Percentiles rank a stretch among this genome's conserved stretches.
These are phyloP conservation scores for Chionis minor DNA, from an alignment of 2,113 vertebrate genomes.

Conservation along the genomic window DNA sequence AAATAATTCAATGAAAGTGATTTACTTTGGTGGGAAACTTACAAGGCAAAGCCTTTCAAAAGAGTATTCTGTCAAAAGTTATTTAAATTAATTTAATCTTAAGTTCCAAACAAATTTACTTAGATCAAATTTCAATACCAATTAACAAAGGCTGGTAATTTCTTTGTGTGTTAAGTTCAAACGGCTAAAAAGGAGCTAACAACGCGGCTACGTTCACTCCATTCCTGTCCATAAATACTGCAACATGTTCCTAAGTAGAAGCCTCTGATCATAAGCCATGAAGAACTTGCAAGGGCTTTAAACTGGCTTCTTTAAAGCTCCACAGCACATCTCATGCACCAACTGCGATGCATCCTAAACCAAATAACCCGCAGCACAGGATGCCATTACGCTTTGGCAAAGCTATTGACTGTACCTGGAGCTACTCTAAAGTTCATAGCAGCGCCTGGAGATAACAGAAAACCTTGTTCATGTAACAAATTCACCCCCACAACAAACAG, in stretches of 20 bases:
- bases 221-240: not conserved
- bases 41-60: conserved; percentile 35
- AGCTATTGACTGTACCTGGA: not conserved
- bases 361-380: not conserved
- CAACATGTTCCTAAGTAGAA: not conserved
- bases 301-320: not conserved
- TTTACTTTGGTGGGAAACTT: conserved; percentile 60
- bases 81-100: conserved; percentile 59
- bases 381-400: not conserved
- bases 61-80: conserved; percentile 54
- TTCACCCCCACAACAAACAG: not conserved
- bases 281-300: not conserved
- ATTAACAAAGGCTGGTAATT: conserved; percentile 46
- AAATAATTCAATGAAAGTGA: conserved; percentile 74
- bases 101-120: conserved; percentile 59
- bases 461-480: not conserved
- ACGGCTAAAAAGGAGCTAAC: not conserved
- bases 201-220: not conserved
- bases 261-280: not conserved
- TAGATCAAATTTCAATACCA: conserved; percentile 55
- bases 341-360: not conserved
- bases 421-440: not conserved
- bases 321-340: not conserved
- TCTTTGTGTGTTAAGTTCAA: not conserved
- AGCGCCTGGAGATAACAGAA: not conserved